These are phyloP conservation scores for Porphyrio hochstetteri DNA, from an alignment of 2,113 vertebrate genomes.

Conservation along the genomic window DNA sequence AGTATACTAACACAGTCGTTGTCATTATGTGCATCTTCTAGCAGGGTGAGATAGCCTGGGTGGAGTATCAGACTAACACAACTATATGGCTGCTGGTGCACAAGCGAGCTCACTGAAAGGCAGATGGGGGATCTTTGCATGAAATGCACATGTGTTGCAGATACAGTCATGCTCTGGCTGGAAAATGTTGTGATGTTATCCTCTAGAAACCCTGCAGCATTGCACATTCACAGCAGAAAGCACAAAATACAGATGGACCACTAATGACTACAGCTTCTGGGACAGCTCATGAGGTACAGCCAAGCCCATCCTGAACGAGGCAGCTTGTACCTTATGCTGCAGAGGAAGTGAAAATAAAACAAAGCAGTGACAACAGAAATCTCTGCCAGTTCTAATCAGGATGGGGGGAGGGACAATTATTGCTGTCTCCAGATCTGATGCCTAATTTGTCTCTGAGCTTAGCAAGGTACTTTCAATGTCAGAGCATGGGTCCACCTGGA, in stretches of 20 bases:
- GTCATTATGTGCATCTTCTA: not conserved
- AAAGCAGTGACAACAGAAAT: not conserved
- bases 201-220: accelerated
- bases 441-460: not conserved
- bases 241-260: not conserved
- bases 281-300: not conserved
- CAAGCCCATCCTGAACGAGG: not conserved
- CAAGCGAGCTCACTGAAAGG: not conserved
- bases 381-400: not conserved
- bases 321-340: not conserved
- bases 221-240: not conserved
- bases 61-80: not conserved
- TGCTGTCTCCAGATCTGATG: not conserved
- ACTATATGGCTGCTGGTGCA: not conserved
- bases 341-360: not conserved
- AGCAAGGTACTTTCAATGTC: not conserved
- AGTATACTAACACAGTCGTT: accelerated
- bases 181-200: not conserved
- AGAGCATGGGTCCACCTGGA: not conserved
- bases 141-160: not conserved
- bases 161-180: not conserved
- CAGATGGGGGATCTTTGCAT: not conserved
- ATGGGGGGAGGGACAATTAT: not conserved
- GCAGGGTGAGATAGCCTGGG: not conserved
- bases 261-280: not conserved